phyloP scores from a whole-genome alignment of 2,797 vertebrate genomes.

The Luscinia megarhynchos region DNA sequence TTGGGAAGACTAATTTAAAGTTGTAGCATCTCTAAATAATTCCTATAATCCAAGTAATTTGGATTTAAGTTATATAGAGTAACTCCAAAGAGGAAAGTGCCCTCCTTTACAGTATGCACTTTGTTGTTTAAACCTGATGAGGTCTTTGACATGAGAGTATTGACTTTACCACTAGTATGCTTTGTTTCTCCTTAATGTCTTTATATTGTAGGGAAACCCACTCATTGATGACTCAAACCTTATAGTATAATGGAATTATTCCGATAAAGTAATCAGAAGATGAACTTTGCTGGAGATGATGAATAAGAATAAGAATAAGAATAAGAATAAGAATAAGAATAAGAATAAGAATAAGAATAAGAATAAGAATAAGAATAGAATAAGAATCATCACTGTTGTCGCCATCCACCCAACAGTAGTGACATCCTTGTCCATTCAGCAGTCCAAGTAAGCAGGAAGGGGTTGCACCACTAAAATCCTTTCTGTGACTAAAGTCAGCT shows the following conservation, averaged over 20 bases:
- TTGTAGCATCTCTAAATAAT: not conserved
- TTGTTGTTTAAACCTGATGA: not conserved
- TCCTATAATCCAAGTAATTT: not conserved
- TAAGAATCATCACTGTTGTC: not conserved
- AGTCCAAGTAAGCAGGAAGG: not conserved
- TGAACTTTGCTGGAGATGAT: not conserved
- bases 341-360: not conserved
- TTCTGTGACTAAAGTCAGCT: not conserved
- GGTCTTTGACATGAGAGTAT: not conserved
- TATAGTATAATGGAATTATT: not conserved
- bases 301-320: too few relatives aligned
- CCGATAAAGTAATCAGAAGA: not conserved
- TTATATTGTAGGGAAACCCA: not conserved
- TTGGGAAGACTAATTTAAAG: not conserved
- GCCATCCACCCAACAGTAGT: rapidly evolving
- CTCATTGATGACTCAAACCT: not conserved
- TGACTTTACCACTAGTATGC: not conserved
- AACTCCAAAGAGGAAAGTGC: not conserved
- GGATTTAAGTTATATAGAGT: not conserved
- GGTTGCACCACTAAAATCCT: not conserved
- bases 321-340: not conserved
- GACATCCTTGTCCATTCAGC: not conserved
- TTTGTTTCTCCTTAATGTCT: not conserved
- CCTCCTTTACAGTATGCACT: not conserved
- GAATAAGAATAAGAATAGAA: too few relatives aligned